phyloP scores from a whole-genome alignment of 2,113 vertebrate genomes.

The Poeciliopsis prolifica region DNA sequence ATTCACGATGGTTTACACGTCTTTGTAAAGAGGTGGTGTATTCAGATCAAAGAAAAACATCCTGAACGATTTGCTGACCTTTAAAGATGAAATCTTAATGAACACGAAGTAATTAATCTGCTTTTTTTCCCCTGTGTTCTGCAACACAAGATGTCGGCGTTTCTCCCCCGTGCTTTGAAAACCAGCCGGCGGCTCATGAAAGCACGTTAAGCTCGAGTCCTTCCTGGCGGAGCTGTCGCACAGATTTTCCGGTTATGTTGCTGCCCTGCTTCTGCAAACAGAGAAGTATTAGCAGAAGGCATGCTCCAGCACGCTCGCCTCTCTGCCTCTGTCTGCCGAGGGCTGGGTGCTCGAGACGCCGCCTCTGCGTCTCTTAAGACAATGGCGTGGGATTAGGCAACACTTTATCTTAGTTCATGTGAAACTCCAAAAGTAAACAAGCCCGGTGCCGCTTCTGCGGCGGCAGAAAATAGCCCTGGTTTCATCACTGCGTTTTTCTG shows the following conservation, averaged over 20 bases:
- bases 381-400: slow-evolving; percentile 13
- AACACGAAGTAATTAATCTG: neutral
- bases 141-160: neutral
- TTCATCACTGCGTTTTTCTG: slow-evolving; percentile 1
- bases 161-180: neutral
- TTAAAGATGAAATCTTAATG: neutral
- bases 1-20: too few relatives aligned
- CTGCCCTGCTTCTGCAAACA: slow-evolving; percentile 35
- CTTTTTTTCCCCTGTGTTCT: neutral
- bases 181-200: neutral
- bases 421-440: slow-evolving; percentile 44
- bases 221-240: neutral
- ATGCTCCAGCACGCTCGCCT: slow-evolving; percentile 44
- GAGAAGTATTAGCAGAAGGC: slow-evolving; percentile 39
- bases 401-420: neutral
- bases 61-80: neutral
- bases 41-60: neutral
- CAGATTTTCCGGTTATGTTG: slow-evolving; percentile 7
- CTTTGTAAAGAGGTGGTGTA: neutral
- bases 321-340: neutral
- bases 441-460: slow-evolving; percentile 17
- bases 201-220: neutral
- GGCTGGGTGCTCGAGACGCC: slow-evolving; percentile 19
- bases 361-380: slow-evolving; percentile 34
- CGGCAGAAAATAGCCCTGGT: slow-evolving; percentile 11